These are phyloP conservation scores for Anthopleura sola DNA, from an alignment of 64 coral and sea anemone genomes.

Conservation along the genomic window DNA sequence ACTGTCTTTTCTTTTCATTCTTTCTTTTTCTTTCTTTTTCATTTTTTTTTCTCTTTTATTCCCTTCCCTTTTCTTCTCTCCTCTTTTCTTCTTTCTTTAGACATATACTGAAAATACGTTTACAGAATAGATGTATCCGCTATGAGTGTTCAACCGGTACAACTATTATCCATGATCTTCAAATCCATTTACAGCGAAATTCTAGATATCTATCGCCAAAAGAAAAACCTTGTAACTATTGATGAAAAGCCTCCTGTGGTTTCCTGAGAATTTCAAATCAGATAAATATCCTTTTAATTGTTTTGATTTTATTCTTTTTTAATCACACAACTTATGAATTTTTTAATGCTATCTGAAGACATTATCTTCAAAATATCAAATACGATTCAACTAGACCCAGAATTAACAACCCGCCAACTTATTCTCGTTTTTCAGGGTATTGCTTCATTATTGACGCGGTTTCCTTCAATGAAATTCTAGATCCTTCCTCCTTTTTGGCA, in stretches of 20 bases:
- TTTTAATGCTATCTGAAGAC: neutral
- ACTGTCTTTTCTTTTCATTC: too few species aligned
- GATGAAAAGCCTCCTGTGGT: neutral
- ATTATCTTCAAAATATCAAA: neutral
- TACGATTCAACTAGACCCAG: neutral
- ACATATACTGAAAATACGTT: neutral
- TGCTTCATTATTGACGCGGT: too few species aligned
- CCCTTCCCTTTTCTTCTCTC: neutral
- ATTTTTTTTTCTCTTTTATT: neutral
- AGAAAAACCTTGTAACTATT: neutral
- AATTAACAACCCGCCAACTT: neutral
- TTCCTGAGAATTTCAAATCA: neutral
- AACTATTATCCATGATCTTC: neutral
- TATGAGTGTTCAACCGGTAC: neutral
- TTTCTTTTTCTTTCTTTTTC: neutral
- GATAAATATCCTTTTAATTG: neutral
- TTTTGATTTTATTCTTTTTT: neutral
- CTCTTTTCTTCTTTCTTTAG: neutral
- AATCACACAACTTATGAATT: neutral
- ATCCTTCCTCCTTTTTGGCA: neutral
- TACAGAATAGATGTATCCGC: too few species aligned
- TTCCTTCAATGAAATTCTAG: neutral
- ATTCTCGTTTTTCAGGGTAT: too few species aligned
- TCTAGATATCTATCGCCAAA: neutral
- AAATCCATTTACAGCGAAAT: neutral